These are phyloP conservation scores for Apamea monoglypha DNA, from an alignment of 2,888 invertebrate species.

Conservation along the genomic window DNA sequence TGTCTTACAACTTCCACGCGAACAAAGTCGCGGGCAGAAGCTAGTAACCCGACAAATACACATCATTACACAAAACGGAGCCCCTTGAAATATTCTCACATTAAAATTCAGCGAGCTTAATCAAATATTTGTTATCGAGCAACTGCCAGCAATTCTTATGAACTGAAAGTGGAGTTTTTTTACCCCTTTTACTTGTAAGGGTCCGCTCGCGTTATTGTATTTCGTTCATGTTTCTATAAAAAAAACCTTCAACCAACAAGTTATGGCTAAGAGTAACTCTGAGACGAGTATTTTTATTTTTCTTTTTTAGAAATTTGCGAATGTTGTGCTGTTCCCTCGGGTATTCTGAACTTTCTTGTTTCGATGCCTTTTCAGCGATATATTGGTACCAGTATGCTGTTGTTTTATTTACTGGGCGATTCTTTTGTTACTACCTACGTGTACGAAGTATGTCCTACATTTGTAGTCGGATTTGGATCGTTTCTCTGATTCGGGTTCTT, in stretches of 20 bases:
- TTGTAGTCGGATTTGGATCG: slow-evolving; percentile 46
- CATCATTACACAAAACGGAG: slow-evolving; percentile 28
- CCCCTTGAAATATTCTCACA: slow-evolving; percentile 24
- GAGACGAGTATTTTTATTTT: slow-evolving; percentile 77
- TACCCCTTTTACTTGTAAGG: slow-evolving; percentile 72
- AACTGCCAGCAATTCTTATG: slow-evolving; percentile 54
- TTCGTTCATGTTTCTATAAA: slow-evolving; percentile 79
- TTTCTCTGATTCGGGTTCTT: slow-evolving; percentile 41
- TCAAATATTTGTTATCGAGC: slow-evolving; percentile 61
- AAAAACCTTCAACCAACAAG: slow-evolving; percentile 79
- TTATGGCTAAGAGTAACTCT: slow-evolving; percentile 75
- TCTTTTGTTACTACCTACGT: slow-evolving; percentile 57
- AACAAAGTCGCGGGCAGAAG: background rate
- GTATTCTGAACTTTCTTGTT: slow-evolving; percentile 80
- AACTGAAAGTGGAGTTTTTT: slow-evolving; percentile 64
- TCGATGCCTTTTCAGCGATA: slow-evolving; percentile 76
- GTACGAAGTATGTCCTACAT: slow-evolving; percentile 45
- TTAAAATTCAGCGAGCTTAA: slow-evolving; percentile 52
- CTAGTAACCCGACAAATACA: slow-evolving; percentile 24
- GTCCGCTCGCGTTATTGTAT: slow-evolving; percentile 75
- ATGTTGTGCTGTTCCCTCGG: slow-evolving; percentile 78
- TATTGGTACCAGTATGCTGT: slow-evolving; percentile 74
- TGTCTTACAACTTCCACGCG: background rate
- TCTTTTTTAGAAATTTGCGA: slow-evolving; percentile 80
- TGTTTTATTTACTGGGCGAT: slow-evolving; percentile 75